These are phyloP conservation scores for Nasua narica DNA, from an alignment of 2,797 vertebrate species.

Conservation along the genomic window DNA sequence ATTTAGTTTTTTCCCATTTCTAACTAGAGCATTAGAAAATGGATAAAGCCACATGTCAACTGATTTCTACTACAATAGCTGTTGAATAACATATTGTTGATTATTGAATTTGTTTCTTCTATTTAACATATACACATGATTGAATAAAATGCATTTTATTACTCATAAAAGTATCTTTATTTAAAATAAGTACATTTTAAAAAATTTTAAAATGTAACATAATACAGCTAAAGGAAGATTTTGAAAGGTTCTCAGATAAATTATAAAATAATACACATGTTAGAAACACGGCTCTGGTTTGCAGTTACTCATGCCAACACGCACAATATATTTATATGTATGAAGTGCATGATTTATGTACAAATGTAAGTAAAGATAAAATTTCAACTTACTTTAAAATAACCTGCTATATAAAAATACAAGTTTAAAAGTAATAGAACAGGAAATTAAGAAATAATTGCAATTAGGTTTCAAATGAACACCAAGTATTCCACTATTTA, in stretches of 20 bases:
- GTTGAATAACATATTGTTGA: constrained; percentile 15
- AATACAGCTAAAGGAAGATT: background rate
- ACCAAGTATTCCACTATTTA: background rate
- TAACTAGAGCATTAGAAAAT: constrained; percentile 18
- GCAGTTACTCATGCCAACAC: background rate
- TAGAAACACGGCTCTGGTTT: background rate
- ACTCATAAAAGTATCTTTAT: background rate
- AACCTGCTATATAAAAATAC: background rate
- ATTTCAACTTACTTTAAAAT: background rate
- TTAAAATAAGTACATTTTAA: background rate
- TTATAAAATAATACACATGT: constrained; percentile 13
- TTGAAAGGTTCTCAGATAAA: background rate
- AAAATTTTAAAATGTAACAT: background rate
- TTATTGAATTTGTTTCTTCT: constrained; percentile 49
- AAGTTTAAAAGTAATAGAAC: background rate
- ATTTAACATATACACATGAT: background rate
- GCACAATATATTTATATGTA: background rate
- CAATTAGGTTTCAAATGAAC: background rate
- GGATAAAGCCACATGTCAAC: constrained; percentile 6
- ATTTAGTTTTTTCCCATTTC: background rate
- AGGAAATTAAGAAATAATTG: background rate
- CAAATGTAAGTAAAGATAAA: background rate
- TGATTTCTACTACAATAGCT: constrained; percentile 35
- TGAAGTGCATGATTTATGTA: background rate
- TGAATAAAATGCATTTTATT: constrained; percentile 17